Conservation (phyloP, 2,797 vertebrate species). For the Vespertilio murinus region DNA sequence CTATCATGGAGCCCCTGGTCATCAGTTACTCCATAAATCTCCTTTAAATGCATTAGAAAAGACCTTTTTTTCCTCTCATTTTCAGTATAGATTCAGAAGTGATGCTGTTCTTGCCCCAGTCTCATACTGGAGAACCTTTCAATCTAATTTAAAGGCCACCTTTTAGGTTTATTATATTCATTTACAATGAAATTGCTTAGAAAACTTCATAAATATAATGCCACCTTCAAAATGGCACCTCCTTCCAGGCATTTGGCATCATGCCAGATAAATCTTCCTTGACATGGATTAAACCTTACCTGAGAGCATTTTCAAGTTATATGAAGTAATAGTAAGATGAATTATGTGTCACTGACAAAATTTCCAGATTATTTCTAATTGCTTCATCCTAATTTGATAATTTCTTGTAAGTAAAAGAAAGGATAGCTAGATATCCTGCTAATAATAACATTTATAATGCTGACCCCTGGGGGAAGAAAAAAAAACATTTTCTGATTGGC, state of each 20-base stretch:
- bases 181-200: background rate
- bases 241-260: background rate
- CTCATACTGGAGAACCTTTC: background rate
- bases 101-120: background rate
- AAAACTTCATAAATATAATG: slow-evolving; percentile 4
- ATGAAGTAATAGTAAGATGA: background rate
- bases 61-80: background rate
- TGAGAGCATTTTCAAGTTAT: background rate
- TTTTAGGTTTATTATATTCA: background rate
- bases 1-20: background rate
- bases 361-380: slow-evolving; percentile 41
- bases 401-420: slow-evolving; percentile 33
- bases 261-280: background rate
- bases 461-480: background rate
- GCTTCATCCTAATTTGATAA: background rate
- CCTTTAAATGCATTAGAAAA: background rate
- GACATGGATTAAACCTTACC: background rate
- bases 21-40: background rate
- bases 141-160: background rate
- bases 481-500: background rate
- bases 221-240: background rate
- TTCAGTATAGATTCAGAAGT: background rate
- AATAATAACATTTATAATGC: background rate
- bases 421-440: background rate
- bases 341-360: background rate